Evolutionary conservation across 23 tunicate genomes (phyloP).

Genomic region (Pegea sp.): DNA sequence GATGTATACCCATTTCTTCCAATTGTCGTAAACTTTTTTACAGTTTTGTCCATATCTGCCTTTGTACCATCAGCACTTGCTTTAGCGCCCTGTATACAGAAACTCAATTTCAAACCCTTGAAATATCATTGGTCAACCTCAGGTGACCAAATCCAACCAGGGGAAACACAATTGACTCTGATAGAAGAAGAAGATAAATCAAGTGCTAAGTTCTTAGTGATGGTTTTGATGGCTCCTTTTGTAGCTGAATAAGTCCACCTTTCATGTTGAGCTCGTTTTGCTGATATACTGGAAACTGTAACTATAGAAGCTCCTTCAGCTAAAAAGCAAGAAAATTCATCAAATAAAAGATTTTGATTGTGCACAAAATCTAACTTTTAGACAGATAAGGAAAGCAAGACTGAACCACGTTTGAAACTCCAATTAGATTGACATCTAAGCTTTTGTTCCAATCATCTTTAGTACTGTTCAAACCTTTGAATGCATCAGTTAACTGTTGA

Average conservation of each 20-base stretch:
- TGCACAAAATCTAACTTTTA: slow-evolving; percentile 8
- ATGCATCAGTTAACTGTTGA: too few species aligned
- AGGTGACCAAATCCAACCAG: slow-evolving; percentile 58
- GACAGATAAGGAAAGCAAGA: slow-evolving; percentile 35
- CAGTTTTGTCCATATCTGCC: slow-evolving; percentile 8
- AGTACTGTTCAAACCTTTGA: slow-evolving; percentile 11
- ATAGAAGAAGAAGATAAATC: slow-evolving; percentile 37
- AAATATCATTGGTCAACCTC: slow-evolving; percentile 12
- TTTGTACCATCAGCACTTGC: slow-evolving; percentile 31
- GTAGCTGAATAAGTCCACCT: slow-evolving; percentile 92
- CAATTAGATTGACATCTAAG: slow-evolving; percentile 33
- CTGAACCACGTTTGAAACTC: slow-evolving; percentile 26
- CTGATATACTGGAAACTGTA: slow-evolving; percentile 26
- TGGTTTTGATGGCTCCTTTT: slow-evolving; percentile 48
- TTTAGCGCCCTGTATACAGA: slow-evolving; percentile 25
- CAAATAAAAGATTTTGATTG: too few species aligned
- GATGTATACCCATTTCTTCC: slow-evolving; percentile 21
- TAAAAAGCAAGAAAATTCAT: too few species aligned
- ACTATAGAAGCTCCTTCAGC: slow-evolving; percentile 22
- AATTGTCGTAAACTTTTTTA: slow-evolving; percentile 7
- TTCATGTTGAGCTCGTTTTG: slow-evolving; percentile 22
- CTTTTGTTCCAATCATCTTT: slow-evolving; percentile 26
- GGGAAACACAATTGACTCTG: slow-evolving; percentile 47
- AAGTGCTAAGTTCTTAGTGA: slow-evolving; percentile 58
- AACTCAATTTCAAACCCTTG: not conserved